These are phyloP conservation scores for Triops cancriformis DNA, from an alignment of 1,140 invertebrate species.

Conservation along the genomic window DNA sequence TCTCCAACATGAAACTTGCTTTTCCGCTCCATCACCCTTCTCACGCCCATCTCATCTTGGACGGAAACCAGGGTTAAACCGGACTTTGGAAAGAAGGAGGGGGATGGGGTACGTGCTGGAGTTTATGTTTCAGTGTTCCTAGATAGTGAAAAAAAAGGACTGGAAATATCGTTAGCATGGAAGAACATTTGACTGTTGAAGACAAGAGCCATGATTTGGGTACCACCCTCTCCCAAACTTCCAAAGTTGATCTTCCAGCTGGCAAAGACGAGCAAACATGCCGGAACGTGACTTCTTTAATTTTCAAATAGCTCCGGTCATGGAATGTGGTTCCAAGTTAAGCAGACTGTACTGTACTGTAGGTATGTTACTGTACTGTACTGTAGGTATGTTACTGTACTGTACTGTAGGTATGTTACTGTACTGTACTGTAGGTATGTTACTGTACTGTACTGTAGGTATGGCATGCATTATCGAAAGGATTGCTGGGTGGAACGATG, in stretches of 20 bases:
- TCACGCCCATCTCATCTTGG: background rate
- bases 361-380: too few species aligned
- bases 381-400: too few species aligned
- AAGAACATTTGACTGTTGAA: background rate
- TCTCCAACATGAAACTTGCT: background rate
- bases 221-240: background rate
- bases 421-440: too few species aligned
- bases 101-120: background rate
- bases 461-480: background rate
- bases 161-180: background rate
- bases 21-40: background rate
- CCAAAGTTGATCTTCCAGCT: background rate
- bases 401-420: too few species aligned
- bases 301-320: background rate
- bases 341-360: too few species aligned
- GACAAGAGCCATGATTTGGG: background rate
- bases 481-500: background rate
- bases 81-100: background rate
- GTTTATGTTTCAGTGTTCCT: background rate
- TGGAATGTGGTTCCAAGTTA: background rate
- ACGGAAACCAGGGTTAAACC: background rate
- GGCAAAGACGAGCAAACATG: background rate
- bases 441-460: too few species aligned
- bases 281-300: background rate
- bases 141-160: background rate